A percentile compares a stretch with the other conserved stretches of the same genome.
Evolutionary conservation across 2,888 invertebrate species (phyloP).

Genomic region (Sericinus montela): DNA sequence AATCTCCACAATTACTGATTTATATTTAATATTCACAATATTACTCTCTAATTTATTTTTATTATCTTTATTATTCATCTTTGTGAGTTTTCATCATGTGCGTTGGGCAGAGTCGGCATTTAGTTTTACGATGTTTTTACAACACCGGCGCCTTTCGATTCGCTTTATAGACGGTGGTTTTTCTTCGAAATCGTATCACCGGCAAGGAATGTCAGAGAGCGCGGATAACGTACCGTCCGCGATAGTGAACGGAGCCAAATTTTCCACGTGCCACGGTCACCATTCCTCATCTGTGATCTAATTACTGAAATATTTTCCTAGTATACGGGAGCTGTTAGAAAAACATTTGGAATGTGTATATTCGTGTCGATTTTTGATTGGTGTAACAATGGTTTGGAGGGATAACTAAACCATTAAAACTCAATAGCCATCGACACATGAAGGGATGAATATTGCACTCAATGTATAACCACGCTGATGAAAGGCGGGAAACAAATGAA

Average conservation of each 20-base stretch:
- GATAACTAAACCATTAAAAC: too few relatives aligned
- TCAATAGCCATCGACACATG: too few relatives aligned
- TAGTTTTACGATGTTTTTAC: conserved; percentile 9
- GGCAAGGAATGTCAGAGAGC: conserved; percentile 14
- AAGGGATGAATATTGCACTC: too few relatives aligned
- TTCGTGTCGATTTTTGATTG: too few relatives aligned
- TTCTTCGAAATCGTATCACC: conserved; percentile 18
- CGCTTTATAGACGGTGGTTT: conserved; percentile 1
- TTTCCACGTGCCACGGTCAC: conserved; percentile 19
- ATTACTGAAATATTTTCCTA: conserved; percentile 1
- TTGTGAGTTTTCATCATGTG: too few relatives aligned
- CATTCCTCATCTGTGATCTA: conserved; percentile 8
- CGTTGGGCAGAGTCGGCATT: neutral
- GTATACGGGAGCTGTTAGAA: neutral
- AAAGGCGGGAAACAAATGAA: too few relatives aligned
- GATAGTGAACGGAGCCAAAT: conserved; percentile 22
- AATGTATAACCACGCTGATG: too few relatives aligned
- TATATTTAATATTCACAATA: too few relatives aligned
- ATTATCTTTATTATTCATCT: too few relatives aligned
- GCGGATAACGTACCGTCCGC: conserved; percentile 19
- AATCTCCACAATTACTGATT: too few relatives aligned
- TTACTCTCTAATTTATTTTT: too few relatives aligned
- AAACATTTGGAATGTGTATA: neutral
- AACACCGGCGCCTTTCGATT: neutral
- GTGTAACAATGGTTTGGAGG: too few relatives aligned